Evolutionary conservation across 1,140 invertebrate species (phyloP).

Genomic region (Drosophila paulistorum): DNA sequence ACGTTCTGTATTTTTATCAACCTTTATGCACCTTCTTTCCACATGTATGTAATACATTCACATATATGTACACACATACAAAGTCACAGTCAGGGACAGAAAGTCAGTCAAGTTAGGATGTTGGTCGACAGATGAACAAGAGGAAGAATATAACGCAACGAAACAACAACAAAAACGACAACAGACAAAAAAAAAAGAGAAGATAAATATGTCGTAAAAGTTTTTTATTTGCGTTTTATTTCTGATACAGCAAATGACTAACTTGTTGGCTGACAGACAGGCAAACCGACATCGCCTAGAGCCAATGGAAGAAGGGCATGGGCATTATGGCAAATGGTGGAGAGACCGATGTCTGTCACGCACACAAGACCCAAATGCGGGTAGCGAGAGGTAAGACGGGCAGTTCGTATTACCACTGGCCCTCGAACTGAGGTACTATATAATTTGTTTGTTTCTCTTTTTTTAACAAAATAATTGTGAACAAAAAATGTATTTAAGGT

Average conservation of each 20-base stretch:
- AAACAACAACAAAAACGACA: conserved; percentile 38
- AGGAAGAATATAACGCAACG: conserved; percentile 11
- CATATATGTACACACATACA: conserved; percentile 9
- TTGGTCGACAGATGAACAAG: conserved; percentile 16
- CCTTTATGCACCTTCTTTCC: conserved; percentile 65
- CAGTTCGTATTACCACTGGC: conserved; percentile 26
- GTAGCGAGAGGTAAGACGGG: conserved; percentile 17
- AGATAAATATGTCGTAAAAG: conserved; percentile 79
- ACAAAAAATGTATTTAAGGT: not conserved
- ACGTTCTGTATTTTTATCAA: conserved; percentile 42
- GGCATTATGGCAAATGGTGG: not conserved
- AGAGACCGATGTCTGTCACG: conserved; percentile 67
- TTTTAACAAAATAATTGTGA: conserved; percentile 29
- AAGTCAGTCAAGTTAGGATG: conserved; percentile 41
- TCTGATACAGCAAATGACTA: conserved; percentile 79
- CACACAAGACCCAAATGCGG: conserved; percentile 57
- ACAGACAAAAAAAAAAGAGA: conserved; percentile 39
- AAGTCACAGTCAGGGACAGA: conserved; percentile 23
- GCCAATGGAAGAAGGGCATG: conserved; percentile 4
- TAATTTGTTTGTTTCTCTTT: conserved; percentile 21
- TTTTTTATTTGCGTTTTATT: conserved; percentile 79
- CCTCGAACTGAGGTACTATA: conserved; percentile 21
- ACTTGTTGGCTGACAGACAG: conserved; percentile 70
- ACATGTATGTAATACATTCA: too few relatives aligned
- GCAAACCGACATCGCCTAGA: conserved; percentile 32